These are phyloP conservation scores for Lepidurus arcticus DNA, from an alignment of 1,140 invertebrate genomes.

Conservation along the genomic window DNA sequence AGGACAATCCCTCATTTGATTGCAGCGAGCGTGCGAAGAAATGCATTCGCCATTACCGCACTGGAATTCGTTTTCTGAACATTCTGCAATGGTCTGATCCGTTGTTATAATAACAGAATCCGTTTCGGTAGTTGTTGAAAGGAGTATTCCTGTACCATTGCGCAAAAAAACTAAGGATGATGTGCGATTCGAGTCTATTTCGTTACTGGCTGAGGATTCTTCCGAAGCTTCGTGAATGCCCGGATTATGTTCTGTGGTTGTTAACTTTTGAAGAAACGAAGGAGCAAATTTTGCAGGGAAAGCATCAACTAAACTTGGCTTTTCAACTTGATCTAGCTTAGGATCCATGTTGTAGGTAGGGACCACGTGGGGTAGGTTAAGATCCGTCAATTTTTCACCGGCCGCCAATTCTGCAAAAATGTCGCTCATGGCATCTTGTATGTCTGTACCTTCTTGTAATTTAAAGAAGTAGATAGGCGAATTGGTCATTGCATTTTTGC, in stretches of 20 bases:
- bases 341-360: background rate
- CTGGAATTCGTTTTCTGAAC: slow-evolving; percentile 34
- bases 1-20: slow-evolving; percentile 64
- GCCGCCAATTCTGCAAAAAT: slow-evolving; percentile 35
- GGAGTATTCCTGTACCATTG: background rate
- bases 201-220: background rate
- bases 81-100: background rate
- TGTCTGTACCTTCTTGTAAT: slow-evolving; percentile 38
- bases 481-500: slow-evolving; percentile 34
- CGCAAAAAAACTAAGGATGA: background rate
- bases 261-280: background rate
- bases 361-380: background rate
- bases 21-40: slow-evolving; percentile 60
- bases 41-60: slow-evolving; percentile 63
- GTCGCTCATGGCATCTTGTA: slow-evolving; percentile 39
- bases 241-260: background rate
- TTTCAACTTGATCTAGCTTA: slow-evolving; percentile 26
- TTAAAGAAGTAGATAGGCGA: slow-evolving; percentile 41
- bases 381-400: slow-evolving; percentile 23
- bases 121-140: background rate
- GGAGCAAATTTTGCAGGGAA: background rate
- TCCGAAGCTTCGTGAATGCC: background rate
- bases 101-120: background rate
- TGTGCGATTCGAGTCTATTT: background rate
- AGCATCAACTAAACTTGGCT: background rate